Base-by-base conservation (phyloP, 1,140 invertebrate genomes). In the Oreohelix idahoensis region DNA sequence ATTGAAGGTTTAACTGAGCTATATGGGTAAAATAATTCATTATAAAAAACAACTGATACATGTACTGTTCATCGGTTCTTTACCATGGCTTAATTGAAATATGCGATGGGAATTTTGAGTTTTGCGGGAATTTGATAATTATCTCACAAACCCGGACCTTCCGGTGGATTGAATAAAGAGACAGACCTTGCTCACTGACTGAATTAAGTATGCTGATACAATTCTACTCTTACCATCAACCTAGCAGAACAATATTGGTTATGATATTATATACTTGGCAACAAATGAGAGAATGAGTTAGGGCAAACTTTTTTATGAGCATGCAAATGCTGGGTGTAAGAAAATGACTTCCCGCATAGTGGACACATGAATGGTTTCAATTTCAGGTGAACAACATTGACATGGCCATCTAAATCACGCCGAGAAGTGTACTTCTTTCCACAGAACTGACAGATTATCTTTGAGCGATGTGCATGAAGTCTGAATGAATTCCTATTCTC, bases 351-450 rank as follows among this genome's bases (percentile, higher is more conserved):
- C 26, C 71, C 71, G n/a, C 71, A 74, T 8, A 38, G 71, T 15
- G 5, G 39, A 74, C 71, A 74, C 35, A 74, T 53, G 73, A 74
- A 84, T 29, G 83, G 83, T 39, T 74, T 79, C 10, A 42, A 38
- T 75, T 79, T 79, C 29, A 79, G 71, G 69, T 84, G 83, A 15
- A 84, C 77, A 32, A 70, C 71, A 84, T 84, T 84, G 11, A 80
- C 38, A 76, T 84, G 83, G 17, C 83, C 83, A 51, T 78, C 32
- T 42, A 70, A 84, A 71, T 84, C 83, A 74, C 83, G 69, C 42
- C 71, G 73, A 35, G 77, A 76, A 38, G 71, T 69, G 38, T 78
- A 80, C 1, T 39, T 42, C 73, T 84, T 84, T 20, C 78, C 83
- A 79, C 83, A 84, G 66, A 39, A 74, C 29, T 80, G 76, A 66